These are phyloP conservation scores for Drosophila guanche DNA, from an alignment of 1,140 invertebrate species.

Conservation along the genomic window DNA sequence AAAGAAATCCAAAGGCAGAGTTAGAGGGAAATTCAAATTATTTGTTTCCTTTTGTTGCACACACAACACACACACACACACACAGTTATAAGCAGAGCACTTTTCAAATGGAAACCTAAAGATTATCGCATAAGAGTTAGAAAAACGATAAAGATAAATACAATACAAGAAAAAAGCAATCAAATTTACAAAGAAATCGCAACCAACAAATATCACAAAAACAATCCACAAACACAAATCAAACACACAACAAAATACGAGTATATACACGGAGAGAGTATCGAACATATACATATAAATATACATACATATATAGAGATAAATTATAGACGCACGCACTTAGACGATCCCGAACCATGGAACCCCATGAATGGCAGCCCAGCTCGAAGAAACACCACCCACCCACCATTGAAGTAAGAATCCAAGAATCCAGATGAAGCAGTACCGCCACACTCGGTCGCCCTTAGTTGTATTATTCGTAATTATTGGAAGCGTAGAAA, in stretches of 20 bases:
- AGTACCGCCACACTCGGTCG: constrained; percentile 9
- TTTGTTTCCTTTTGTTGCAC: constrained; percentile 34
- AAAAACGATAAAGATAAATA: constrained; percentile 37
- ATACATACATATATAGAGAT: constrained; percentile 42
- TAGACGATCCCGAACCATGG: constrained; percentile 32
- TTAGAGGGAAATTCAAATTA: constrained; percentile 13
- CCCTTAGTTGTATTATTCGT: constrained; percentile 40
- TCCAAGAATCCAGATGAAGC: neutral
- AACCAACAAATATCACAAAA: constrained; percentile 32
- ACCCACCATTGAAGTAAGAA: constrained; percentile 3
- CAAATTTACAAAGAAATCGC: constrained; percentile 70
- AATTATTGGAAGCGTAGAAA: constrained; percentile 22
- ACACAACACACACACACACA: constrained; percentile 1
- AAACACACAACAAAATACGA: neutral
- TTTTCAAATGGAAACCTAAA: constrained; percentile 47
- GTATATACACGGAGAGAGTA: constrained; percentile 5
- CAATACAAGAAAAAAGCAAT: constrained; percentile 74
- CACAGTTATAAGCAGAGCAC: constrained; percentile 21
- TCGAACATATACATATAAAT: constrained; percentile 43
- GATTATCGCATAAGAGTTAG: constrained; percentile 41
- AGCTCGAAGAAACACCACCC: constrained; percentile 18
- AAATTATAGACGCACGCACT: constrained; percentile 69
- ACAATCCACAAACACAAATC: constrained; percentile 31
- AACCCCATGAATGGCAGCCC: constrained; percentile 8
- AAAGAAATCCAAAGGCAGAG: neutral